phyloP scores from a whole-genome alignment of 2,113 vertebrate genomes.

The Caranx ignobilis region DNA sequence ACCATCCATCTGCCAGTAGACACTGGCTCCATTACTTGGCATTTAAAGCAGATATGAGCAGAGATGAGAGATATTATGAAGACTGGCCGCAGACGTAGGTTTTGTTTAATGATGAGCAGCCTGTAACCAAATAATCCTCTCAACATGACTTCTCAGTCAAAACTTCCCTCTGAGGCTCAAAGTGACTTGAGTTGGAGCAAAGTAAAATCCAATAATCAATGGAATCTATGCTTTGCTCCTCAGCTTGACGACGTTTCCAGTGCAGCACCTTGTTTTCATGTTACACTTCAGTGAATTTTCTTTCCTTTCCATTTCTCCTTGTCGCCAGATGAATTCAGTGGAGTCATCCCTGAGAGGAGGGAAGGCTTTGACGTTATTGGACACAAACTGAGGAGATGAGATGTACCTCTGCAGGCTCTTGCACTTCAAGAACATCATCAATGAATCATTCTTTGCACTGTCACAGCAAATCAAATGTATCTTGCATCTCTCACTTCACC shows the following conservation, averaged over 20 bases:
- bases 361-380: conserved; percentile 63
- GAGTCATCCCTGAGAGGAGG: conserved; percentile 40
- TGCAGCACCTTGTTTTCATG: conserved; percentile 18
- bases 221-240: not conserved
- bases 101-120: not conserved
- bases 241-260: conserved; percentile 5
- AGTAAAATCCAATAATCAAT: conserved; percentile 17
- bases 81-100: too few relatives aligned
- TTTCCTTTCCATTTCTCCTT: conserved; percentile 16
- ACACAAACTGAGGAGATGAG: conserved; percentile 43
- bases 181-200: not conserved
- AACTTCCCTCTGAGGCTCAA: not conserved
- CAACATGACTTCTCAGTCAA: not conserved
- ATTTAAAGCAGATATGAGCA: not conserved
- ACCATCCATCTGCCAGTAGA: not conserved
- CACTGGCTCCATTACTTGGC: not conserved
- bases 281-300: conserved; percentile 14
- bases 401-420: conserved; percentile 44
- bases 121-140: not conserved
- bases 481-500: conserved; percentile 48
- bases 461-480: conserved; percentile 59
- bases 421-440: conserved; percentile 65
- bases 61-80: not conserved
- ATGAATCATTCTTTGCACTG: conserved; percentile 49
- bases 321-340: conserved; percentile 48